These are phyloP conservation scores for Ophthalmotilapia sp. DNA, from an alignment of 2,113 vertebrate species.

Conservation along the genomic window DNA sequence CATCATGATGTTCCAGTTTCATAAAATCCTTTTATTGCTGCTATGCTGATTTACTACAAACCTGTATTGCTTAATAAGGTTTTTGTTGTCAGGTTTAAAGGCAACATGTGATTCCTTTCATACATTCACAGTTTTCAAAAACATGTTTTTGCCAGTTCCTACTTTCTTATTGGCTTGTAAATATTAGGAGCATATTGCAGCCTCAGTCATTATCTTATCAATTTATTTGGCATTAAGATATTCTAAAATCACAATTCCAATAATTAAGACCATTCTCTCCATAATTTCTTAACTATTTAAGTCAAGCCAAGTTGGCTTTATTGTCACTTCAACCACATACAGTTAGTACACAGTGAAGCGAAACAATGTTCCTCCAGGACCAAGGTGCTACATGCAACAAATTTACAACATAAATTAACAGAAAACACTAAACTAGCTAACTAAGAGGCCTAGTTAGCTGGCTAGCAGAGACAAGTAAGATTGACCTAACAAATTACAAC, in stretches of 20 bases:
- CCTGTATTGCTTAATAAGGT: background rate
- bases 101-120: fast-evolving
- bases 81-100: background rate
- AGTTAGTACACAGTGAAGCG: too few relatives aligned
- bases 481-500: too few relatives aligned
- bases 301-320: too few relatives aligned
- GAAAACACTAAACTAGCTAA: too few relatives aligned
- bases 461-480: too few relatives aligned
- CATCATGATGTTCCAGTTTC: background rate
- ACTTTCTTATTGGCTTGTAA: background rate
- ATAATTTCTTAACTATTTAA: background rate
- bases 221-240: background rate
- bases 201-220: background rate
- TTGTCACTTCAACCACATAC: too few relatives aligned
- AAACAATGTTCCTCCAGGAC: too few relatives aligned
- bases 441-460: too few relatives aligned
- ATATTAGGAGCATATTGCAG: background rate
- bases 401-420: too few relatives aligned
- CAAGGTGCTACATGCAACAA: too few relatives aligned
- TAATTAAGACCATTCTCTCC: background rate
- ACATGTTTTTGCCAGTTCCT: fast-evolving
- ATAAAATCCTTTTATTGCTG: background rate
- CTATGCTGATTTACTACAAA: background rate
- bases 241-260: background rate
- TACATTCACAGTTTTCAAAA: fast-evolving